Conservation (phyloP, 1,140 invertebrate species). For the Drosophila bipectinata region DNA sequence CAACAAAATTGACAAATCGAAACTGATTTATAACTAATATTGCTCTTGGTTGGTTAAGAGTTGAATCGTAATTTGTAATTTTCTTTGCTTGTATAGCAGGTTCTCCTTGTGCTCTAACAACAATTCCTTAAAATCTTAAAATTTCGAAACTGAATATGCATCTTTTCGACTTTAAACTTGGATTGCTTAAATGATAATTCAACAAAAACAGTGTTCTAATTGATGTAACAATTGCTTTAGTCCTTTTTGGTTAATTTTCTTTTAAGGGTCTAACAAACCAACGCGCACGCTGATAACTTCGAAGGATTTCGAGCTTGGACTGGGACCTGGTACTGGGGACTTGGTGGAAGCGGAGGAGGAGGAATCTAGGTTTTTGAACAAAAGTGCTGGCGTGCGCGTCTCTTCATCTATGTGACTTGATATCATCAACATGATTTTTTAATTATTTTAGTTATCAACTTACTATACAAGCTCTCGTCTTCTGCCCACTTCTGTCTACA, state of each 20-base stretch:
- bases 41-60: slow-evolving; percentile 52
- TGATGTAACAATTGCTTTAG: slow-evolving; percentile 46
- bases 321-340: slow-evolving; percentile 2
- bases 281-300: slow-evolving; percentile 12
- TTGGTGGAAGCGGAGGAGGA: slow-evolving; percentile 6
- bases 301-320: slow-evolving; percentile 4
- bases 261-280: not conserved
- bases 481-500: slow-evolving; percentile 13
- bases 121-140: slow-evolving; percentile 51
- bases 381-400: slow-evolving; percentile 27
- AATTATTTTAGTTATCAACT: slow-evolving; percentile 52
- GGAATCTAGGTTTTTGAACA: slow-evolving; percentile 14
- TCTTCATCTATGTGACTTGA: slow-evolving; percentile 10
- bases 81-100: slow-evolving; percentile 19
- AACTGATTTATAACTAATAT: slow-evolving; percentile 76
- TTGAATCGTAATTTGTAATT: slow-evolving; percentile 12
- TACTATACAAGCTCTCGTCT: slow-evolving; percentile 70
- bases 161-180: not conserved
- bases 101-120: slow-evolving; percentile 58
- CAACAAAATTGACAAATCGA: slow-evolving; percentile 72
- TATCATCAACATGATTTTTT: slow-evolving; percentile 20
- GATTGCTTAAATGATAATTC: slow-evolving; percentile 10
- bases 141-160: slow-evolving; percentile 13
- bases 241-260: not conserved
- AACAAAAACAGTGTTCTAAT: slow-evolving; percentile 47